Base-by-base conservation (phyloP, 1,140 invertebrate genomes). In the Solen grandis region DNA sequence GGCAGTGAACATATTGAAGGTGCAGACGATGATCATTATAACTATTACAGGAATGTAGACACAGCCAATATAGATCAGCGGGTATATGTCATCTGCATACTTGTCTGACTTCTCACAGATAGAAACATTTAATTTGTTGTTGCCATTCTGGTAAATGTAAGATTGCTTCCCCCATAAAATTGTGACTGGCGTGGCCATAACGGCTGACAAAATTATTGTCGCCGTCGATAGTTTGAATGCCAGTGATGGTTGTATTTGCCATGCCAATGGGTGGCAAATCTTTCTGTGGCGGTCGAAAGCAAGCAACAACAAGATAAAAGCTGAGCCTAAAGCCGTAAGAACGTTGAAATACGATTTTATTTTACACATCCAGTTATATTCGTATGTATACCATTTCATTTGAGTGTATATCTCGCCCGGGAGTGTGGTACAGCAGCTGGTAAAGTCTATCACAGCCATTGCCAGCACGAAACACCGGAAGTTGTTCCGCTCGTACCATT, bases 391-490 rank as follows among this genome's bases (percentile, higher is more conserved):
- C 82, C 85, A 86, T 69, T 82, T 82, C 14, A 77, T 65, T 50
- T 85, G 80, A 55, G 85, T 84, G 4, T 83, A 76, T 10, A 86
- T 84, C 55, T 88, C 87, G 2, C 81, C 84, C 16, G 87, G 85
- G n/a, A 88, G 83, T 38, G 81, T 76, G 0, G 85, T 79, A 16
- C 62, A 62, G 60, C 86, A 88, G 52, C 81, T 86, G 29, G 85
- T 73, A 8, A 88, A 63, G 55, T 88, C 86, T 35, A 86, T 81
- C 1, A 83, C 38, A 10, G 86, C 85, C 54, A 88, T 63, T 0
- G 77, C 70, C 52, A 86, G 72, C 14, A 88, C 80, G 69, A 84
- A 88, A 46, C 68, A 70, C 13, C 81, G 78, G 60, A 84, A 83
- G 41, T 85, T 88, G 16, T 75, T 75, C 5, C 55, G 54, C 33